A percentile compares a stretch with the other conserved stretches of the same genome.
phyloP scores from a whole-genome alignment of 2,797 vertebrate genomes.

The Phaenicophaeus curvirostris region DNA sequence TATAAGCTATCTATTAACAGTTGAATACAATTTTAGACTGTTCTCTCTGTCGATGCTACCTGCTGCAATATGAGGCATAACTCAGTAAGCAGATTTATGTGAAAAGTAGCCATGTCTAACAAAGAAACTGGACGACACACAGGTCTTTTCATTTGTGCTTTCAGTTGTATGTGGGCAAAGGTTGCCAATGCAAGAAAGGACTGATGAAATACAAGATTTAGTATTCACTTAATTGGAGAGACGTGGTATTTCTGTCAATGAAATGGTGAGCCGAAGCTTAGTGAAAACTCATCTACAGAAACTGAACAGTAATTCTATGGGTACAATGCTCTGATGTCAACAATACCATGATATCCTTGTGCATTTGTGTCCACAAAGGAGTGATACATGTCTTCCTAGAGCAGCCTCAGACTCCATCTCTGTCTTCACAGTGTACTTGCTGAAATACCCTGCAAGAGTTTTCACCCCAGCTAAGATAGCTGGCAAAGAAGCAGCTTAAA shows the following conservation, averaged over 20 bases:
- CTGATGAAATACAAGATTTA: not conserved
- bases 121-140: not conserved
- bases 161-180: not conserved
- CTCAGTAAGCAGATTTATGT: not conserved
- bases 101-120: not conserved
- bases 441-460: not conserved
- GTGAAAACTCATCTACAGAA: not conserved
- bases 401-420: not conserved
- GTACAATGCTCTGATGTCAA: not conserved
- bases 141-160: not conserved
- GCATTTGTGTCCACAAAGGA: not conserved
- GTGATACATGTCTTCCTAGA: accelerated
- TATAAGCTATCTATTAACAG: not conserved
- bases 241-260: not conserved
- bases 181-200: not conserved
- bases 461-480: not conserved
- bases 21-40: not conserved
- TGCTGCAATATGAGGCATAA: not conserved
- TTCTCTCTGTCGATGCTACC: not conserved
- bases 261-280: not conserved
- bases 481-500: not conserved
- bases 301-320: not conserved
- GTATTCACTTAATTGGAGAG: not conserved
- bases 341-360: not conserved
- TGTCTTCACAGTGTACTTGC: not conserved